phyloP scores from a whole-genome alignment of 2,113 vertebrate species.

The Entomyzon cyanotis region DNA sequence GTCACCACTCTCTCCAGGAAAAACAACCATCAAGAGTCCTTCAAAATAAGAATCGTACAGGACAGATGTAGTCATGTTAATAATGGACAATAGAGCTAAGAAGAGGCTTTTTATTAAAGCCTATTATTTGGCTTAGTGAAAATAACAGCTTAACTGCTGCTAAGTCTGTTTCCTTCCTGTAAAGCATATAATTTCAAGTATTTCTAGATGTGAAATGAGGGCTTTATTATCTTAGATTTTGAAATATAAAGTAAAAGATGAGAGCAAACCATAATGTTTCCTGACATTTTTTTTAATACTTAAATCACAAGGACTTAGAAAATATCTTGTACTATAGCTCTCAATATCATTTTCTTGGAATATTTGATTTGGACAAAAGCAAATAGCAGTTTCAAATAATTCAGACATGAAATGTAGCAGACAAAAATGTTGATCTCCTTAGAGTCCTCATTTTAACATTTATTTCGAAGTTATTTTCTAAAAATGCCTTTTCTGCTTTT shows the following conservation, averaged over 20 bases:
- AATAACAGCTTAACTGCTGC: slow-evolving; percentile 35
- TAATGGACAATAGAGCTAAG: neutral
- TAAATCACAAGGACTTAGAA: slow-evolving; percentile 17
- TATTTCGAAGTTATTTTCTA: neutral
- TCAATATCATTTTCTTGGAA: slow-evolving; percentile 17
- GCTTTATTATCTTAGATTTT: slow-evolving; percentile 4
- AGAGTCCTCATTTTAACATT: neutral
- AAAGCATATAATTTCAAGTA: slow-evolving; percentile 46
- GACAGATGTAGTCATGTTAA: neutral
- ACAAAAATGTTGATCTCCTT: neutral
- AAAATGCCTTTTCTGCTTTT: neutral
- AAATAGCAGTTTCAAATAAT: slow-evolving; percentile 1
- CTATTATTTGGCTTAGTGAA: slow-evolving; percentile 38
- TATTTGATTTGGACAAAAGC: slow-evolving; percentile 1
- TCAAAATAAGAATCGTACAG: neutral
- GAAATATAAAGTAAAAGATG: slow-evolving; percentile 13
- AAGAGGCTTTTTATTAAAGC: slow-evolving; percentile 30
- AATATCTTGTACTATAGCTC: neutral
- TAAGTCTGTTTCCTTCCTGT: neutral
- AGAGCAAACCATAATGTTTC: slow-evolving; percentile 27
- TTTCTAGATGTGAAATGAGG: slow-evolving; percentile 20
- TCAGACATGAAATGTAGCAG: neutral
- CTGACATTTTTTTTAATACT: neutral
- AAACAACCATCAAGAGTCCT: neutral
- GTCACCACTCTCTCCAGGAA: neutral